Conservation (phyloP, 2,797 vertebrate species). For the Sarcophilus harrisii region DNA sequence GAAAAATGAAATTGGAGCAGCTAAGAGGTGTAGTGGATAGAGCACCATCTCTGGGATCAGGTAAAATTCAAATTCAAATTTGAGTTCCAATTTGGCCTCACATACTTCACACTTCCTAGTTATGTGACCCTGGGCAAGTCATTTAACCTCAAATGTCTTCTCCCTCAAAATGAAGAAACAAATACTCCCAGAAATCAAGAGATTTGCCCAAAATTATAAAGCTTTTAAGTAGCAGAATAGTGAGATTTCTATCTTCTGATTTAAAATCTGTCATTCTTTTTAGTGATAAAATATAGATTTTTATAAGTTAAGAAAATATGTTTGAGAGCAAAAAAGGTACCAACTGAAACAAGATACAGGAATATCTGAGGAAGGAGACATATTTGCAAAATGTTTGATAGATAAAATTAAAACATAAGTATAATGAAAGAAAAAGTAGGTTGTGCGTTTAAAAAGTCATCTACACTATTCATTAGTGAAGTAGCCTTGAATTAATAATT, state of each 20-base stretch:
- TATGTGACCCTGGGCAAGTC: constrained; percentile 13
- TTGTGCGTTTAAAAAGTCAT: background rate
- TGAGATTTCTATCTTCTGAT: background rate
- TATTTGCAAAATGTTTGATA: background rate
- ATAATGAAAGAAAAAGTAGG: background rate
- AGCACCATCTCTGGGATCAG: too few relatives aligned
- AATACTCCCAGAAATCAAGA: background rate
- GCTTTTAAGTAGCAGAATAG: background rate
- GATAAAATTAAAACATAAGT: background rate
- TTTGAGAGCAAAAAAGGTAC: background rate
- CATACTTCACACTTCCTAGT: too few relatives aligned
- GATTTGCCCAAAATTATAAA: background rate
- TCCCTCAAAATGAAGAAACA: background rate
- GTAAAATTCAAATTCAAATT: too few relatives aligned
- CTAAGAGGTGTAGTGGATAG: too few relatives aligned
- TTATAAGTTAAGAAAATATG: background rate
- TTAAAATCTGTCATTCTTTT: background rate
- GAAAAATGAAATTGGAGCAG: background rate
- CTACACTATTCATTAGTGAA: background rate
- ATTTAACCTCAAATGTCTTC: background rate
- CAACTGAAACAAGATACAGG: background rate
- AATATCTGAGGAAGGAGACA: background rate
- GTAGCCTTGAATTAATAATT: background rate
- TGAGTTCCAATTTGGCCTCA: too few relatives aligned
- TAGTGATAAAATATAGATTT: background rate